Percentiles rank a stretch among this genome's conserved stretches.
Conservation (phyloP, 37 sponge, comb jelly and placozoan genomes). For the Hormiphora californensis region DNA sequence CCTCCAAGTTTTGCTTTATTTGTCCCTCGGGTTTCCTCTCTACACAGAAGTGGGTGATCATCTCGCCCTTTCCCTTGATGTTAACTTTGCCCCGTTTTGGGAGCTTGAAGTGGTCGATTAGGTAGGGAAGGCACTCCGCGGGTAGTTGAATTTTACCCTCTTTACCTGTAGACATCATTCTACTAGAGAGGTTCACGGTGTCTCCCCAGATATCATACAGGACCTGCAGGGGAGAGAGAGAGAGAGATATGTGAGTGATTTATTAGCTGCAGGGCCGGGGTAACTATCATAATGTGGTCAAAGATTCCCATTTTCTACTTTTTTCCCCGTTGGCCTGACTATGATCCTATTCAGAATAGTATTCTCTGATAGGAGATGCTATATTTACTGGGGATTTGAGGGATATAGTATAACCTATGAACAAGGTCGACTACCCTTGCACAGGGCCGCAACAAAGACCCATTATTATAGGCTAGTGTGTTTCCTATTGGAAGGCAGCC, state of each 20-base stretch:
- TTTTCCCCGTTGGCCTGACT: not conserved
- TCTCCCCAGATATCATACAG: slow-evolving; percentile 52
- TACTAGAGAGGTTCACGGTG: slow-evolving; percentile 14
- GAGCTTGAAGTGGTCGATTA: slow-evolving; percentile 50
- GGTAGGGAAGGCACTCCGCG: slow-evolving; percentile 12
- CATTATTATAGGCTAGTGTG: too few species aligned
- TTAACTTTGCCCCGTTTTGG: slow-evolving; percentile 47
- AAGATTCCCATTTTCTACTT: not conserved
- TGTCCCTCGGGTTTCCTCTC: slow-evolving; percentile 25
- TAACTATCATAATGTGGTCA: not conserved
- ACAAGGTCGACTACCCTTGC: too few species aligned
- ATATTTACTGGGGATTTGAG: too few species aligned
- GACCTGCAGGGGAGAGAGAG: not conserved
- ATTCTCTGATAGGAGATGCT: too few species aligned
- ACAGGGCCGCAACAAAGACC: too few species aligned
- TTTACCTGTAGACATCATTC: slow-evolving; percentile 45
- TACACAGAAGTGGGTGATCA: slow-evolving; percentile 53
- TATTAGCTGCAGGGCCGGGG: not conserved
- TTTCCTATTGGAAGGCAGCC: too few species aligned
- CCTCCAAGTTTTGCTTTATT: not conserved
- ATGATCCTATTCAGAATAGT: too few species aligned
- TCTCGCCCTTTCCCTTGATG: slow-evolving; percentile 53
- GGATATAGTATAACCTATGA: too few species aligned
- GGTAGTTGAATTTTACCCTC: slow-evolving; percentile 24
- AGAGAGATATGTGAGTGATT: not conserved